A percentile compares a stretch with the other conserved stretches of the same genome.
Evolutionary conservation across 2,797 vertebrate species (phyloP).

Genomic region (Discoglossus pictus): DNA sequence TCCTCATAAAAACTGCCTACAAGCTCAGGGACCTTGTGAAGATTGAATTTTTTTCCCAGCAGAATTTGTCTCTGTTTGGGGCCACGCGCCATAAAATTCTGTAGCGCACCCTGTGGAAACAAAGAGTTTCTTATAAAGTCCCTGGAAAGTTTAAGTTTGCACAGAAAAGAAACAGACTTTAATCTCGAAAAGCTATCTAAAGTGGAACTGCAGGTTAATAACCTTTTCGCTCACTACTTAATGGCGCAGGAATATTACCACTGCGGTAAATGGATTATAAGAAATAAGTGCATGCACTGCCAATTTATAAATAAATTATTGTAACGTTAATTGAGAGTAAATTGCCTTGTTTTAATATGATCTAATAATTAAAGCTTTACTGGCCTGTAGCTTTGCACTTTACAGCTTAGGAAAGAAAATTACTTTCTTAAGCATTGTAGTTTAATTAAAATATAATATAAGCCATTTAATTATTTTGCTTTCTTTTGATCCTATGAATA

Average conservation of each 20-base stretch:
- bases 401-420: conserved; percentile 7
- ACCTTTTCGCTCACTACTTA: background rate
- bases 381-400: conserved; percentile 13
- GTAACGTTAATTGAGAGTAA: conserved; percentile 43
- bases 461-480: background rate
- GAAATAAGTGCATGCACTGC: conserved; percentile 20
- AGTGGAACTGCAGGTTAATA: conserved; percentile 11
- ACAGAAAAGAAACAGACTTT: conserved; percentile 2
- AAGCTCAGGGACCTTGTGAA: background rate
- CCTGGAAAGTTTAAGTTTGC: background rate
- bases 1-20: background rate
- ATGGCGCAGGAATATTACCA: conserved; percentile 25
- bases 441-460: conserved; percentile 20
- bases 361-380: conserved; percentile 44
- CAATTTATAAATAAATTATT: conserved; percentile 41
- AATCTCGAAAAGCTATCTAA: background rate
- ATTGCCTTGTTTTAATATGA: conserved; percentile 40
- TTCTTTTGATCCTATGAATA: conserved; percentile 10
- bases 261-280: conserved; percentile 4
- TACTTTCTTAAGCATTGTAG: background rate
- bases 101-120: conserved; percentile 1
- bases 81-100: conserved; percentile 8
- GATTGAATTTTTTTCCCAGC: conserved; percentile 1
- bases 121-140: conserved; percentile 2
- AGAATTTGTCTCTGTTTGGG: conserved; percentile 20